These are phyloP conservation scores for Misgurnus anguillicaudatus DNA, from an alignment of 2,113 vertebrate genomes.

Conservation along the genomic window DNA sequence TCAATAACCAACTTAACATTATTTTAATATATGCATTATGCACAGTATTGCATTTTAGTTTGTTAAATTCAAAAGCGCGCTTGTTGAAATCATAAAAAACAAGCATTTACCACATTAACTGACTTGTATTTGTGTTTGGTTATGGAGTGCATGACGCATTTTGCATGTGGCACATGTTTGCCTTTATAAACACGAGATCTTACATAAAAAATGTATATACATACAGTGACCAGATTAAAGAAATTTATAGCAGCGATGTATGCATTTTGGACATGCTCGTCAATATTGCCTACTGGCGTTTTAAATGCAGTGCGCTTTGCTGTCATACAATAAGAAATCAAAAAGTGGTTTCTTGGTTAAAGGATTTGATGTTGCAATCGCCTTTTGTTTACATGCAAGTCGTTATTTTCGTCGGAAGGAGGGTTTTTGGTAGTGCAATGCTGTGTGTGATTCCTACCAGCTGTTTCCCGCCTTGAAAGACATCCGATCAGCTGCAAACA, in stretches of 20 bases:
- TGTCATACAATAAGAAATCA: not conserved
- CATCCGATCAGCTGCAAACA: constrained; percentile 88
- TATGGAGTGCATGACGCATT: not conserved
- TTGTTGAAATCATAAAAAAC: not conserved
- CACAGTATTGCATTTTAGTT: not conserved
- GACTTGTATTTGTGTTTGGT: not conserved
- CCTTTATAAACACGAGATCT: not conserved
- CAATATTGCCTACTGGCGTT: not conserved
- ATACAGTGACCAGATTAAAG: not conserved
- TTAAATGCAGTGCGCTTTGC: constrained; percentile 1
- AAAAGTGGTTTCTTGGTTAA: not conserved
- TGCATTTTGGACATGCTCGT: not conserved
- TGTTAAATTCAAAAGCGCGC: not conserved
- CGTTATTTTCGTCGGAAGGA: constrained; percentile 81
- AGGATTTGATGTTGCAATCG: constrained; percentile 70
- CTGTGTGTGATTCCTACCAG: constrained; percentile 87
- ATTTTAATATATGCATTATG: not conserved
- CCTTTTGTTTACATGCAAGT: constrained; percentile 92
- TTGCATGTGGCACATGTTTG: not conserved
- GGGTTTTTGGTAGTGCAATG: constrained; percentile 76
- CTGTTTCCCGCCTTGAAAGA: constrained; percentile 99
- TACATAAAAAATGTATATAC: not conserved
- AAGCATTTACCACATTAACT: not conserved
- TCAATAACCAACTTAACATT: not conserved
- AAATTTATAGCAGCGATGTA: not conserved